These are phyloP conservation scores for Acanthopleura granulata DNA, from an alignment of 2,888 invertebrate genomes.

Conservation along the genomic window DNA sequence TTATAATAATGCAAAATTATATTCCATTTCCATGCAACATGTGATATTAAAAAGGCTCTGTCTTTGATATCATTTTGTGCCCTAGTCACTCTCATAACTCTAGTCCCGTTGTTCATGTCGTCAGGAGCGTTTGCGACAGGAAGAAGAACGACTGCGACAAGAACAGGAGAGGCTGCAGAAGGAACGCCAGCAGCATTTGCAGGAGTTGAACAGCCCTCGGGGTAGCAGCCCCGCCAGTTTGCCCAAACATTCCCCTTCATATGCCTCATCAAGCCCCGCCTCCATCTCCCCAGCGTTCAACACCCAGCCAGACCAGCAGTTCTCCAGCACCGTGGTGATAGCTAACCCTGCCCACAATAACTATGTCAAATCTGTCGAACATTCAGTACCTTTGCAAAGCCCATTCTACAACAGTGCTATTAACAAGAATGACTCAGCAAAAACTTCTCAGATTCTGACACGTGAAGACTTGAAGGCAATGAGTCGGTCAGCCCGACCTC, in stretches of 20 bases:
- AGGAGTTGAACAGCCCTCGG: neutral
- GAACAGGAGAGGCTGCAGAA: conserved; percentile 44
- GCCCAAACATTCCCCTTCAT: conserved; percentile 1
- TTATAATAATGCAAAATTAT: no score
- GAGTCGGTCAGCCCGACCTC: conserved; percentile 55
- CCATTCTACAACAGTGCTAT: neutral
- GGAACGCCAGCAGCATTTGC: conserved; percentile 46
- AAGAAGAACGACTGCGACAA: conserved; percentile 34
- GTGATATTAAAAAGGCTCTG: neutral
- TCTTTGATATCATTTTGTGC: neutral
- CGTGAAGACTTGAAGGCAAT: conserved; percentile 56
- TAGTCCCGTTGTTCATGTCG: conserved; percentile 22
- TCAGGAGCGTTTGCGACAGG: conserved; percentile 38
- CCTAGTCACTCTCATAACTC: neutral
- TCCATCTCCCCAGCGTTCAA: conserved; percentile 21
- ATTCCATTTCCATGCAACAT: neutral
- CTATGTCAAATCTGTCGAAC: conserved; percentile 2
- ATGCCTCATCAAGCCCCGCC: neutral
- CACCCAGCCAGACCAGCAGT: conserved; percentile 21
- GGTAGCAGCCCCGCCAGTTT: neutral
- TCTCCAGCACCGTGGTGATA: conserved; percentile 24
- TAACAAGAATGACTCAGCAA: neutral
- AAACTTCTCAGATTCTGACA: conserved; percentile 28
- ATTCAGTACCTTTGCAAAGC: neutral
- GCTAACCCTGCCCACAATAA: conserved; percentile 8